Base-by-base conservation (phyloP, 1,140 invertebrate genomes). In the Bombus confusus region DNA sequence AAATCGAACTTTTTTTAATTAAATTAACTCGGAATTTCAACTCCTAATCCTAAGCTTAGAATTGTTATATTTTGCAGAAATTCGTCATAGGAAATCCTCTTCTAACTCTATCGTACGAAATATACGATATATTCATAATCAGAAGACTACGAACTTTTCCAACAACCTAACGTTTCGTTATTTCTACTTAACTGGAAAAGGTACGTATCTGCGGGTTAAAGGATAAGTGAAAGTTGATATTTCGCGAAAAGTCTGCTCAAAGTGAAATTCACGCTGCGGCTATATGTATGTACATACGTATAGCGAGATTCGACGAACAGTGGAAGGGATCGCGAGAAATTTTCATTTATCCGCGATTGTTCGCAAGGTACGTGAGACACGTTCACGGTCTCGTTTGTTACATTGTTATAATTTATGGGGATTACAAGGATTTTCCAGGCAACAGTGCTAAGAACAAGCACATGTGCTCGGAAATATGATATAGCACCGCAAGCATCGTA, bases 401-500 rank as follows among this genome's bases (percentile, higher is more conserved):
- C 15, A 5, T 8, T 28, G 59, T 28, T n/a, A 59, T 64, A 66
- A 78, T 78, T 64, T 62, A 62, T 43, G 28, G 57, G 25, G 34
- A 64, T 78, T 64, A 34, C 75, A 78, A 78, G 75, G 75, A 78
- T 78, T 78, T 78, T 78, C 75, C 75, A 41, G 57, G 18, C 52
- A 77, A n/a, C 47, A 39, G 57, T 18, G 37, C 37, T 41, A 78
- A 64, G 75, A 64, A 78, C 64, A 64, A 78, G 59, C 57, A 15
- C 62, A 41, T 39, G 37, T 41, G 39, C 39, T 78, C 18, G n/a
- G 75, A 64, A 78, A 78, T 57, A 78, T 10, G 75, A 78, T 62
- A 78, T 66, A 78, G 37, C 75, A 66, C 75, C 52, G 57, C 75
- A 78, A 52, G 57, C 75, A n/a, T 78, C 75, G 75, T 28, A 78